Conservation (phyloP, 2,113 vertebrate genomes). For the Asarcornis scutulata region DNA sequence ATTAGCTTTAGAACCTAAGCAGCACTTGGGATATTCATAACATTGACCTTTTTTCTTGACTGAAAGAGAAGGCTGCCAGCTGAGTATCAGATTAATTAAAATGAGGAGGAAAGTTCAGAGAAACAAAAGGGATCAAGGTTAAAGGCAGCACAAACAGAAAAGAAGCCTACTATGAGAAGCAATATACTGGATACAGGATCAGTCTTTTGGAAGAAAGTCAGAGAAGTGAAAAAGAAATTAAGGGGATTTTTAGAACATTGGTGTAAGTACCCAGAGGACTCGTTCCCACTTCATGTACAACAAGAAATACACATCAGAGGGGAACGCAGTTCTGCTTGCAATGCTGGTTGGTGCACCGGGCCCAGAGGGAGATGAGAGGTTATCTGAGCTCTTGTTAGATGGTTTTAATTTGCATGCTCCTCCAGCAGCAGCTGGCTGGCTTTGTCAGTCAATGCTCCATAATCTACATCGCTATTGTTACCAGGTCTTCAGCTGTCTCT, state of each 20-base stretch:
- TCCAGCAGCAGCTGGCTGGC: background rate
- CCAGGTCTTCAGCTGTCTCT: background rate
- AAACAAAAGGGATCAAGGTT: background rate
- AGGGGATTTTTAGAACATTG: background rate
- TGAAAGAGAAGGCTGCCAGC: background rate
- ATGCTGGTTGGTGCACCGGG: no score
- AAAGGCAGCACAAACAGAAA: background rate
- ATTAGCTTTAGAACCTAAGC: background rate
- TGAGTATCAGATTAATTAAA: background rate
- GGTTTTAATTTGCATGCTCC: background rate
- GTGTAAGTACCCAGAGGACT: background rate
- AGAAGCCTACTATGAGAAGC: background rate
- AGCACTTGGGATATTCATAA: background rate
- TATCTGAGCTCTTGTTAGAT: background rate
- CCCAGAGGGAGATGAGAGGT: background rate
- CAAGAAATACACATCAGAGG: accelerated
- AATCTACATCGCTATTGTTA: background rate
- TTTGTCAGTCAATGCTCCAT: accelerated
- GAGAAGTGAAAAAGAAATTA: background rate
- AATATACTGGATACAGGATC: background rate
- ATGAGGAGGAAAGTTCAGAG: background rate
- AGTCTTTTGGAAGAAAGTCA: background rate
- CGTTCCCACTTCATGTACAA: accelerated
- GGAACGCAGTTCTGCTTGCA: background rate
- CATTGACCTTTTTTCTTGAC: background rate